Evolutionary conservation across 2,797 vertebrate genomes (phyloP).

Genomic region (Anabacerthia variegaticeps): DNA sequence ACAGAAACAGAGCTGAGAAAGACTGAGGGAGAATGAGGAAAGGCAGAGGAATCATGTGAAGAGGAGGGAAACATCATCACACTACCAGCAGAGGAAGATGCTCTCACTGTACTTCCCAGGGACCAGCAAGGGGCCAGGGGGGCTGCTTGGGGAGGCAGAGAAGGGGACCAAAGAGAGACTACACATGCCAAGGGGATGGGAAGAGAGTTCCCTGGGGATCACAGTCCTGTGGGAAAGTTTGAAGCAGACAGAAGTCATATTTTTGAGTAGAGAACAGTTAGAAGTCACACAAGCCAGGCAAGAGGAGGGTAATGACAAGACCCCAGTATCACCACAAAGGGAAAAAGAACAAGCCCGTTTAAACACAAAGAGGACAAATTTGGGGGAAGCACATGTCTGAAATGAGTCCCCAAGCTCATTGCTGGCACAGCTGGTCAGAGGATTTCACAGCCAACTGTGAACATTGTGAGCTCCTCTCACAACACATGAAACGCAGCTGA

Average conservation of each 20-base stretch:
- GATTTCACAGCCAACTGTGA: neutral
- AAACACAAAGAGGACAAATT: neutral
- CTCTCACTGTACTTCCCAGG: neutral
- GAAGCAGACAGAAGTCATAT: neutral
- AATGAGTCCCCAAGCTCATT: neutral
- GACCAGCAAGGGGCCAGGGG: neutral
- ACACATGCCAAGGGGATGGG: neutral
- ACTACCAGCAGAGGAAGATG: neutral
- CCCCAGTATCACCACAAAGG: accelerated
- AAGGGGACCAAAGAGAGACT: neutral
- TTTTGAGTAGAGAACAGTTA: neutral
- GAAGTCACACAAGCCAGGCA: neutral
- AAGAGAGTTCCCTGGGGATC: neutral
- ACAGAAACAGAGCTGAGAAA: neutral
- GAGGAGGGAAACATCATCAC: neutral
- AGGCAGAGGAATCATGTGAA: accelerated
- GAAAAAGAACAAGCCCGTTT: neutral
- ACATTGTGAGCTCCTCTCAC: neutral
- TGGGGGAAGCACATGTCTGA: neutral
- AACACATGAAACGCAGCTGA: accelerated
- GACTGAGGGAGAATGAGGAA: neutral
- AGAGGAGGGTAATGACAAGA: neutral
- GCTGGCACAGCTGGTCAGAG: neutral
- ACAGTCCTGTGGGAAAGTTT: neutral
- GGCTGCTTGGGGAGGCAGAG: neutral